Conservation (phyloP, 2,113 vertebrate genomes). For the Glaucomys volans region DNA sequence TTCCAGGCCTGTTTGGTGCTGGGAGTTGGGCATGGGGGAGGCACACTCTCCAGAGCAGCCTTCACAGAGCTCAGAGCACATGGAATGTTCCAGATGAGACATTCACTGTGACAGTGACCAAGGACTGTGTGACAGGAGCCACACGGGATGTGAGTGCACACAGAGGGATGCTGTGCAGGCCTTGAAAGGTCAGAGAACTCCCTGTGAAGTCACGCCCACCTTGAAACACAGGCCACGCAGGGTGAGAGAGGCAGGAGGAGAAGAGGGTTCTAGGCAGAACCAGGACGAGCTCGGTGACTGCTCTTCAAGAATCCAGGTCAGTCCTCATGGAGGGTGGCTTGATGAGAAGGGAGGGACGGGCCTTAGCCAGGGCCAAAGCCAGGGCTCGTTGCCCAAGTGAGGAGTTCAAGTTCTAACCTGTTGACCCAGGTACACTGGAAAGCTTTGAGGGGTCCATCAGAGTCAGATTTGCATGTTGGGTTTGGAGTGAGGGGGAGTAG, state of each 20-base stretch:
- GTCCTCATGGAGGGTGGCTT: neutral
- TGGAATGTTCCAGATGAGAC: neutral
- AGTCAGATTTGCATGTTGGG: neutral
- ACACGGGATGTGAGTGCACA: neutral
- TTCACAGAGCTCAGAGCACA: neutral
- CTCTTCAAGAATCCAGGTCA: neutral
- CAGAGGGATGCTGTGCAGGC: neutral
- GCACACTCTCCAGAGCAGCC: no score
- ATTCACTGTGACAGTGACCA: neutral
- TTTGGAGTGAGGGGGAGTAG: neutral
- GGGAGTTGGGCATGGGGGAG: no score
- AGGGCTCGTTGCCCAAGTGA: neutral
- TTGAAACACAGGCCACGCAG: neutral
- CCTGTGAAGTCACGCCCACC: neutral
- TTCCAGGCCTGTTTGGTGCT: no score
- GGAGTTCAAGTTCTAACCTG: neutral
- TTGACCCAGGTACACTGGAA: neutral
- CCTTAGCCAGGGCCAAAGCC: neutral
- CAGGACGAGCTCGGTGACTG: neutral
- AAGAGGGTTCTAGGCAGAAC: neutral
- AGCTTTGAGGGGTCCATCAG: neutral
- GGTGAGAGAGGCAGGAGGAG: neutral
- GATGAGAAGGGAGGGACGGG: neutral
- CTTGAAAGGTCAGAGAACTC: neutral
- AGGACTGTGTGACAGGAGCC: neutral